Conservation (phyloP, 2,797 vertebrate species). For the Saguinus oedipus region DNA sequence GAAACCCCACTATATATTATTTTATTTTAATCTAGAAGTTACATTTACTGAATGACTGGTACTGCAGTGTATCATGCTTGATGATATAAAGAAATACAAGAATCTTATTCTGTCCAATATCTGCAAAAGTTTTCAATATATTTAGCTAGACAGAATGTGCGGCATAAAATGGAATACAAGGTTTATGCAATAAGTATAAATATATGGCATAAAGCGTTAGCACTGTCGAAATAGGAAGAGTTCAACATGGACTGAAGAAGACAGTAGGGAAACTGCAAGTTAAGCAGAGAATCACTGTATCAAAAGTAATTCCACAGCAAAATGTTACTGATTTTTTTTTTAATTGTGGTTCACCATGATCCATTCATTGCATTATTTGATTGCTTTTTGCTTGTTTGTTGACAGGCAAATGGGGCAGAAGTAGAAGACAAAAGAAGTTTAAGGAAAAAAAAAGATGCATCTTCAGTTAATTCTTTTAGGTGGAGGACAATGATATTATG, state of each 20-base stretch:
- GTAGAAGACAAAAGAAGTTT: neutral
- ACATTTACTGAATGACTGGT: neutral
- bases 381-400: neutral
- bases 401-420: neutral
- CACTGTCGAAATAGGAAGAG: neutral
- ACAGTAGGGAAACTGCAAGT: neutral
- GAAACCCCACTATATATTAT: neutral
- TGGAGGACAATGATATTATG: neutral
- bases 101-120: neutral
- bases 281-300: neutral
- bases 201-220: neutral
- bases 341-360: neutral
- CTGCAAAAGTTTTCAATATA: neutral
- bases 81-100: neutral
- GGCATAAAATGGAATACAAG: neutral
- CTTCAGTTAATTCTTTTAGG: neutral
- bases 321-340: neutral
- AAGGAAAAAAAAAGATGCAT: neutral
- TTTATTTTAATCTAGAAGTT: slow-evolving; percentile 12
- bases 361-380: neutral
- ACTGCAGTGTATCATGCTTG: neutral
- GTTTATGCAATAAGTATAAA: neutral
- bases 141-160: neutral
- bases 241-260: neutral
- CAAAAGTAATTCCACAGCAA: neutral